phyloP scores from a whole-genome alignment of 1,140 invertebrate genomes.

The Sitophilus oryzae region DNA sequence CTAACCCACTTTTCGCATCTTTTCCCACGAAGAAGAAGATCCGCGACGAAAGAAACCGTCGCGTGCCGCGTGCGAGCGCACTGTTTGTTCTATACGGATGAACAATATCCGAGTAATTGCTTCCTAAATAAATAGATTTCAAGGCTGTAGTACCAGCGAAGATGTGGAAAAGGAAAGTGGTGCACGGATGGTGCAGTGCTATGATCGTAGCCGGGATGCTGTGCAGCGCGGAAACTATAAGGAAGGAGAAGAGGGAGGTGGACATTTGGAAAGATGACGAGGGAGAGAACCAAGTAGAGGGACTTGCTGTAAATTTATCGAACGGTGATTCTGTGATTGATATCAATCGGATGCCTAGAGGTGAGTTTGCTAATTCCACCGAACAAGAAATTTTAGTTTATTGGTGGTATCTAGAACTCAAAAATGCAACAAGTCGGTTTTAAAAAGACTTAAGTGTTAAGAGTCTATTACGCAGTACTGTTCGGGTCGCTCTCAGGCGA shows the following conservation, averaged over 20 bases:
- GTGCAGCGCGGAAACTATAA: neutral
- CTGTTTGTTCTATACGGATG: no score
- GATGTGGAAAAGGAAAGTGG: neutral
- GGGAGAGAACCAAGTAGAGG: conserved; percentile 4
- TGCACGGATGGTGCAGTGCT: conserved; percentile 15
- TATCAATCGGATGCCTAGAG: conserved; percentile 23
- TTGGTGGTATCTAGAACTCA: no score
- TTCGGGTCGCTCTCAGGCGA: no score
- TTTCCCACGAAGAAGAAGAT: conserved; percentile 6
- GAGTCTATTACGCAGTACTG: no score
- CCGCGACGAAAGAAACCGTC: neutral
- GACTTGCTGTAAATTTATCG: neutral
- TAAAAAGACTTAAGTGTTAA: no score
- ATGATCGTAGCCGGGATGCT: conserved; percentile 2
- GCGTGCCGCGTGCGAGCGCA: no score
- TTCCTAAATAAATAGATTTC: neutral
- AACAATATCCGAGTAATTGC: no score
- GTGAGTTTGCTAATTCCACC: no score
- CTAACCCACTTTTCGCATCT: conserved; percentile 7
- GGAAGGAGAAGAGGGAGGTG: conserved; percentile 8
- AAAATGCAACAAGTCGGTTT: no score
- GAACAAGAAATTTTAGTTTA: no score
- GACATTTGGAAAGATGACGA: conserved; percentile 31
- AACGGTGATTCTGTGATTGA: neutral
- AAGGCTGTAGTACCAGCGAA: neutral